Percentiles rank a stretch among this genome's conserved stretches.
Evolutionary conservation across 2,888 invertebrate genomes (phyloP).

Genomic region (Drosophila macrospina): DNA sequence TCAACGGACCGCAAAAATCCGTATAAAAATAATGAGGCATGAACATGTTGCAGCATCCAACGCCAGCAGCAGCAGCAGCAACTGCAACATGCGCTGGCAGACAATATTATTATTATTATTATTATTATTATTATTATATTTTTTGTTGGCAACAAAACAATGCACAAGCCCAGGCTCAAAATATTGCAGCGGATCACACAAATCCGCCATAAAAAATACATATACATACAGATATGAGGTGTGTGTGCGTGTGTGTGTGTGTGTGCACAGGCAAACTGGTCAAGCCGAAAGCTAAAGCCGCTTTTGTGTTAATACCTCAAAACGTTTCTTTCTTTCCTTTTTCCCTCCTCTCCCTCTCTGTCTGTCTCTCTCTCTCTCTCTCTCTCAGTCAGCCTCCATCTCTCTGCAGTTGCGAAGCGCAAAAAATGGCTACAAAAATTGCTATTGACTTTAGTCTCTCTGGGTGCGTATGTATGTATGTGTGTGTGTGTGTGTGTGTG

Average conservation of each 20-base stretch:
- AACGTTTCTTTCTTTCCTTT: slow-evolving; percentile 49
- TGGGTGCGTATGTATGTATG: slow-evolving; percentile 3
- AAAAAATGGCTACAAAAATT: slow-evolving; percentile 76
- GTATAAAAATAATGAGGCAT: slow-evolving; percentile 82
- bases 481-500: slow-evolving; percentile 9
- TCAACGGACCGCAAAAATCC: slow-evolving; percentile 78
- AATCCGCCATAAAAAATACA: slow-evolving; percentile 82
- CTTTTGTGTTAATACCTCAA: slow-evolving; percentile 80
- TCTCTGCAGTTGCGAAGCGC: slow-evolving; percentile 48
- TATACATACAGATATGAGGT: slow-evolving; percentile 23
- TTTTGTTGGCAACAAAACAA: slow-evolving; percentile 64
- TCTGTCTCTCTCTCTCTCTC: background rate
- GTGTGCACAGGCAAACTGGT: slow-evolving; percentile 47
- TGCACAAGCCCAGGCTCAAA: slow-evolving; percentile 64
- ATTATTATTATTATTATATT: slow-evolving; percentile 58
- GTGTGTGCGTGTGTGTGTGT: slow-evolving; percentile 23
- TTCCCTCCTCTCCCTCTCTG: background rate
- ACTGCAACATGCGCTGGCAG: slow-evolving; percentile 35
- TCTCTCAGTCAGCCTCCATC: slow-evolving; percentile 14
- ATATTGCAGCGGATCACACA: slow-evolving; percentile 83
- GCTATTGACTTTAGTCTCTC: slow-evolving; percentile 63
- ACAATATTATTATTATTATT: slow-evolving; percentile 68
- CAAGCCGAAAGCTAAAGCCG: slow-evolving; percentile 72
- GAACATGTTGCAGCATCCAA: slow-evolving; percentile 71
- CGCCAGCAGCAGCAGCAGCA: slow-evolving; percentile 20